A percentile compares a stretch with the other conserved stretches of the same genome.
Evolutionary conservation across 2,888 invertebrate species (phyloP).

Genomic region (Strigamia maritima): DNA sequence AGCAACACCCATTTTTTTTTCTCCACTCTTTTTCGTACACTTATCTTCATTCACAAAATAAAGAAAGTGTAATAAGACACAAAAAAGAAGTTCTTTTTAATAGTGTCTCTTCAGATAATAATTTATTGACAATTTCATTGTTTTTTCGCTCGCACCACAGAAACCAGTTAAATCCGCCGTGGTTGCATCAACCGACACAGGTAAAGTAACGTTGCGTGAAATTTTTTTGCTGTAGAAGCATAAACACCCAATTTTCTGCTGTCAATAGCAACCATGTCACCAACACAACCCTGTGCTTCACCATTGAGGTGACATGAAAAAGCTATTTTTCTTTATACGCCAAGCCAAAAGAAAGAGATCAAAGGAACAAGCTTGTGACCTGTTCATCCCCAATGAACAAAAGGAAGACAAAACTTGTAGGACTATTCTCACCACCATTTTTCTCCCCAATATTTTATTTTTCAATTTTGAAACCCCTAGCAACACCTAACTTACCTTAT

Average conservation of each 20-base stretch:
- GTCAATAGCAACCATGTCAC: conserved; percentile 21
- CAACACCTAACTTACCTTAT: conserved; percentile 16
- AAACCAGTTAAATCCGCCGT: background rate
- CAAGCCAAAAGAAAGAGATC: background rate
- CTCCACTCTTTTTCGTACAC: background rate
- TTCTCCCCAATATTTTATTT: background rate
- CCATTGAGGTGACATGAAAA: background rate
- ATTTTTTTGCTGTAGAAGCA: background rate
- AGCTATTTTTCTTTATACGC: conserved; percentile 1
- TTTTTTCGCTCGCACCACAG: background rate
- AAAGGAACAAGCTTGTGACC: conserved; percentile 1
- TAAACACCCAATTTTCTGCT: conserved; percentile 1
- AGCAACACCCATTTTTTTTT: conserved; percentile 24
- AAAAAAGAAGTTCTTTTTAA: too few species aligned
- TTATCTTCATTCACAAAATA: background rate
- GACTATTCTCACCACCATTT: background rate
- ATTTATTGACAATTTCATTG: background rate
- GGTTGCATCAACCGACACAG: background rate
- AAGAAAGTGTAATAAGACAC: too few species aligned
- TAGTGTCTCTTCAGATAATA: too few species aligned
- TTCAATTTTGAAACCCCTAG: conserved; percentile 26
- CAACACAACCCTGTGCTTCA: background rate
- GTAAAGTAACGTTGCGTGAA: conserved; percentile 28
- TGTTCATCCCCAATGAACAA: background rate
- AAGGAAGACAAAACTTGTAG: background rate